Percentiles rank a stretch among this genome's conserved stretches.
Conservation (phyloP, 2,797 vertebrate genomes). For the Acipenser transmontanus region DNA sequence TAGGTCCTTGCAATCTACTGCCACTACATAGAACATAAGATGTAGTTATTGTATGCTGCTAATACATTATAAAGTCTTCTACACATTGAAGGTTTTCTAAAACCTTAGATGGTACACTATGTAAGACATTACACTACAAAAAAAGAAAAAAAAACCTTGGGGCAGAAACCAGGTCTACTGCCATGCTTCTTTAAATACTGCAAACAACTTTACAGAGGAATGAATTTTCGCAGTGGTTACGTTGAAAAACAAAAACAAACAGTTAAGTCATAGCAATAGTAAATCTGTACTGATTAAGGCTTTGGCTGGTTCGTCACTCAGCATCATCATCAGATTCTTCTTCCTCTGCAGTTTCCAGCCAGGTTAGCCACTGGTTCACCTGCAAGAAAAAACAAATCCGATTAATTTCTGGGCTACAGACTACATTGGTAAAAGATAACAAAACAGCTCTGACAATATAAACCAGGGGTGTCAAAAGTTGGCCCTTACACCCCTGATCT, state of each 20-base stretch:
- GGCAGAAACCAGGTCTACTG: too few species aligned
- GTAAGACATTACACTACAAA: conserved; percentile 71
- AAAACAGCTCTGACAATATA: too few species aligned
- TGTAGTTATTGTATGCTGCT: conserved; percentile 70
- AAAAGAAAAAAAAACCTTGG: conserved; percentile 43
- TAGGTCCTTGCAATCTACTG: conserved; percentile 67
- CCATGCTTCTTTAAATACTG: conserved; percentile 70
- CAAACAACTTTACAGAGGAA: conserved; percentile 75
- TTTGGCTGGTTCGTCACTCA: conserved; percentile 82
- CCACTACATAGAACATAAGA: conserved; percentile 69
- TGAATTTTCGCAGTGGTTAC: conserved; percentile 72
- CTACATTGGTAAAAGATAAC: too few species aligned
- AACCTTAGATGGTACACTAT: conserved; percentile 68
- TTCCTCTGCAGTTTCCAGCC: conserved; percentile 97
- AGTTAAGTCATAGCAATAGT: conserved; percentile 70
- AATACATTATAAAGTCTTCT: conserved; percentile 56
- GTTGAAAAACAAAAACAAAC: conserved; percentile 49
- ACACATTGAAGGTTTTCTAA: conserved; percentile 68
- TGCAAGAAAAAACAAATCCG: conserved; percentile 30
- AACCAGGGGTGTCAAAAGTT: too few species aligned
- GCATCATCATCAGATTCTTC: conserved; percentile 97
- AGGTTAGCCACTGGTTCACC: conserved; percentile 98
- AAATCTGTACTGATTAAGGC: conserved; percentile 72
- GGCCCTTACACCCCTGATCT: too few species aligned
- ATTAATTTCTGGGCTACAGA: too few species aligned